These are phyloP conservation scores for Apolygus lucorum DNA, from an alignment of 1,140 invertebrate genomes.

Conservation along the genomic window DNA sequence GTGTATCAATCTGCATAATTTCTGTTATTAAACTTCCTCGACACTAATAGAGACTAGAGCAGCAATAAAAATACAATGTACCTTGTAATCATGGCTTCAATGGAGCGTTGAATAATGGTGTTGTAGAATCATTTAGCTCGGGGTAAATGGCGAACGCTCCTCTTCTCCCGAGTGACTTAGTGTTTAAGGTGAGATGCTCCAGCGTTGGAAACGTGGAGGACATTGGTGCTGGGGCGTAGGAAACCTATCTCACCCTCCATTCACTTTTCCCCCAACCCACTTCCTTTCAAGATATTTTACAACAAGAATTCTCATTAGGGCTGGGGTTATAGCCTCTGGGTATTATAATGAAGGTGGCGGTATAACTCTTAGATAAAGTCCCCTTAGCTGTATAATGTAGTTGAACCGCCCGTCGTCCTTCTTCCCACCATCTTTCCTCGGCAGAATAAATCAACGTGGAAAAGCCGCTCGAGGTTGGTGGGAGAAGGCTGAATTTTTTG, in stretches of 20 bases:
- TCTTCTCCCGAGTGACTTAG: too few species aligned
- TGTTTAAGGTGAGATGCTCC: background rate
- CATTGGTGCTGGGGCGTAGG: background rate
- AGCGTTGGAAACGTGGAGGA: background rate
- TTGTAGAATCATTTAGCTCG: too few species aligned
- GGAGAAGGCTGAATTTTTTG: too few species aligned
- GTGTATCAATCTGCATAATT: too few species aligned
- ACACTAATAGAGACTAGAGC: too few species aligned
- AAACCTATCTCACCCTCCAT: background rate
- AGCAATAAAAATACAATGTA: too few species aligned
- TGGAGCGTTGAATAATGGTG: too few species aligned
- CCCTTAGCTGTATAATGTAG: constrained; percentile 11
- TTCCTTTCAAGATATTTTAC: constrained; percentile 10
- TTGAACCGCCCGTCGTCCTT: background rate
- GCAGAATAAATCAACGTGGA: background rate
- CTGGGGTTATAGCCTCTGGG: constrained; percentile 8
- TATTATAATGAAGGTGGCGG: constrained; percentile 16
- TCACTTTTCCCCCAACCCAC: too few species aligned
- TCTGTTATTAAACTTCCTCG: too few species aligned
- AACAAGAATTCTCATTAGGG: constrained; percentile 13
- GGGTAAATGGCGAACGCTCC: too few species aligned
- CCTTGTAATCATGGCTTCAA: too few species aligned
- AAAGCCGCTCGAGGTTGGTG: too few species aligned
- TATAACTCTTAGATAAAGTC: constrained; percentile 17
- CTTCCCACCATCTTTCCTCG: background rate